A percentile compares a stretch with the other conserved stretches of the same genome.
phyloP scores from a whole-genome alignment of 2,888 invertebrate species.

The Tridacna gigas region DNA sequence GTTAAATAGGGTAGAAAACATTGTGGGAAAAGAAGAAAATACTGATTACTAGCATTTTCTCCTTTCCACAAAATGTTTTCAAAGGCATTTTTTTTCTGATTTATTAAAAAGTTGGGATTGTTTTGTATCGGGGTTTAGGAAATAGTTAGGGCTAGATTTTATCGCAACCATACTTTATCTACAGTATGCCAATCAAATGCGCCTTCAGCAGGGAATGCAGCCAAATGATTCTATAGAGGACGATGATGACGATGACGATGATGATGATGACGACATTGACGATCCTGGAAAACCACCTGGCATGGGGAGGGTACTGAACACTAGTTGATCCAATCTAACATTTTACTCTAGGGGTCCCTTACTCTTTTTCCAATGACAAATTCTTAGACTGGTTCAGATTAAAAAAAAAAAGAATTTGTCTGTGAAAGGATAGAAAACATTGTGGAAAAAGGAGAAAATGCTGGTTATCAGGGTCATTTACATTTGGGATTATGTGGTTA shows the following conservation, averaged over 20 bases:
- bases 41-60: not conserved
- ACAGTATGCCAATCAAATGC: conserved; percentile 62
- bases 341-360: not conserved
- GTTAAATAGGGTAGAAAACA: not conserved
- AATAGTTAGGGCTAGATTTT: not conserved
- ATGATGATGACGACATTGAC: conserved; percentile 75
- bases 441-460: no score
- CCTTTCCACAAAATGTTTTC: not conserved
- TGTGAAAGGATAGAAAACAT: no score
- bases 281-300: conserved; percentile 65
- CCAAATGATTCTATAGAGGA: conserved; percentile 51
- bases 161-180: conserved; percentile 26
- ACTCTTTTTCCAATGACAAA: no score
- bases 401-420: no score
- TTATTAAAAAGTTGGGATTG: not conserved
- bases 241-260: conserved; percentile 64
- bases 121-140: not conserved
- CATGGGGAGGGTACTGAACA: conserved; percentile 47
- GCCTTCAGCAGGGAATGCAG: conserved; percentile 63
- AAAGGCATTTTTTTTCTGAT: not conserved
- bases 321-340: conserved; percentile 12
- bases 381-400: no score
- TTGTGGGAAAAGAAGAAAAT: not conserved
- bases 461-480: no score
- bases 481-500: no score